Evolutionary conservation across 2,888 invertebrate genomes (phyloP).

Genomic region (Horisme vitalbata): DNA sequence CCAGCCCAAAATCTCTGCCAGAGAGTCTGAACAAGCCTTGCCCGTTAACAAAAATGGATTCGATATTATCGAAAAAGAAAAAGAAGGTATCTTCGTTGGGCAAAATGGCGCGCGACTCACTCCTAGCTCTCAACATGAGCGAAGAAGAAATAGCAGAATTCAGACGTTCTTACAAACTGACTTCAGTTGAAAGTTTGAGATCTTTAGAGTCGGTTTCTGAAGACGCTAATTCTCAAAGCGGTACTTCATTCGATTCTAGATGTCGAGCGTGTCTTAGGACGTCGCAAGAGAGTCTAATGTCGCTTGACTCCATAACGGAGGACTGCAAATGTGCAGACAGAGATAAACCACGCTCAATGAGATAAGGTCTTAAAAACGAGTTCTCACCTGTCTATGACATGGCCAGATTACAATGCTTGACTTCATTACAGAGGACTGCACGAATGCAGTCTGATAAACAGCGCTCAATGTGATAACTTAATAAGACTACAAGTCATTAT

Average conservation of each 20-base stretch:
- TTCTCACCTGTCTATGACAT: neutral
- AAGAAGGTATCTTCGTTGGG: slow-evolving; percentile 72
- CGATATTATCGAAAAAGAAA: slow-evolving; percentile 60
- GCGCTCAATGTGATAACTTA: no score
- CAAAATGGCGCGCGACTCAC: slow-evolving; percentile 73
- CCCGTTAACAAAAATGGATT: slow-evolving; percentile 62
- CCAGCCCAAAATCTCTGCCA: slow-evolving; percentile 75
- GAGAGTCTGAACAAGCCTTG: slow-evolving; percentile 70
- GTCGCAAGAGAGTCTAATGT: slow-evolving; percentile 76
- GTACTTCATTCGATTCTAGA: slow-evolving; percentile 68
- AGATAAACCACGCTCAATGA: slow-evolving; percentile 54
- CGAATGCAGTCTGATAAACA: no score
- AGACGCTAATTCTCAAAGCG: slow-evolving; percentile 71
- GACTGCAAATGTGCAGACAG: slow-evolving; percentile 65
- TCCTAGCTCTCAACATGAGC: slow-evolving; percentile 73
- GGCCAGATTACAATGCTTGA: no score
- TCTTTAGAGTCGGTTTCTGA: slow-evolving; percentile 76
- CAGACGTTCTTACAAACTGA: slow-evolving; percentile 67
- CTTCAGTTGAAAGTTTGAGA: slow-evolving; percentile 69
- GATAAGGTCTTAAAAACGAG: slow-evolving; percentile 1
- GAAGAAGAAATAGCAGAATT: slow-evolving; percentile 77
- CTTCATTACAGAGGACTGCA: no score
- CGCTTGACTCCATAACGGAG: slow-evolving; percentile 72
- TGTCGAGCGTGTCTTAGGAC: slow-evolving; percentile 66
- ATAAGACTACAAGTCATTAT: no score